A percentile compares a stretch with the other conserved stretches of the same genome.
Evolutionary conservation across 2,888 invertebrate species (phyloP).

Genomic region (Hypselothyrea guttata): DNA sequence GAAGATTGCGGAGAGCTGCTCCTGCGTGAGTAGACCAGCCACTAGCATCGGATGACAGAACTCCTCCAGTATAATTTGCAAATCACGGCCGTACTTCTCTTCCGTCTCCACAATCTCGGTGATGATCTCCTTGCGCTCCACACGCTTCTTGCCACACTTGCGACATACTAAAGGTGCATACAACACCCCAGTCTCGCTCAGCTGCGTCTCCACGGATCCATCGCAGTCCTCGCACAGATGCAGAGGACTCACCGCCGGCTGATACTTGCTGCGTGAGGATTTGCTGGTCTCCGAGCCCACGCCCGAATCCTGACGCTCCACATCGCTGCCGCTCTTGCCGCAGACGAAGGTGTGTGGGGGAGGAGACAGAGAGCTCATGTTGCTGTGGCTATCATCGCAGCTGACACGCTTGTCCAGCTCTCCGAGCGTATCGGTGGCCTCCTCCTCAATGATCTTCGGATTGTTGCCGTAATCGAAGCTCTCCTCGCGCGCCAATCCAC

Average conservation of each 20-base stretch:
- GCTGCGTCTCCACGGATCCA: slow-evolving; percentile 88
- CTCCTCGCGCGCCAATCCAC: slow-evolving; percentile 88
- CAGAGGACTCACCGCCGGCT: slow-evolving; percentile 84
- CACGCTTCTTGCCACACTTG: slow-evolving; percentile 93
- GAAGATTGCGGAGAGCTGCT: slow-evolving; percentile 95
- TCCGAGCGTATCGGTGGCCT: slow-evolving; percentile 85
- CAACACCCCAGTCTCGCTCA: slow-evolving; percentile 88
- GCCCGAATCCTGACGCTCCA: slow-evolving; percentile 95
- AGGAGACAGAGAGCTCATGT: slow-evolving; percentile 84
- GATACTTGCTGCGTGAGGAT: slow-evolving; percentile 89
- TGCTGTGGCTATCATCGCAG: slow-evolving; percentile 88
- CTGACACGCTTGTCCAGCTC: slow-evolving; percentile 84
- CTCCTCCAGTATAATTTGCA: slow-evolving; percentile 95
- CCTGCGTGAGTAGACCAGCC: slow-evolving; percentile 94
- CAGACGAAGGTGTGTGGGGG: slow-evolving; percentile 70
- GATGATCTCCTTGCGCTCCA: slow-evolving; percentile 96
- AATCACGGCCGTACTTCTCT: slow-evolving; percentile 95
- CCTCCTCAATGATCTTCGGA: slow-evolving; percentile 84
- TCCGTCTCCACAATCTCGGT: slow-evolving; percentile 98
- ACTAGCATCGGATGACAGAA: slow-evolving; percentile 96
- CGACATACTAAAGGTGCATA: slow-evolving; percentile 92
- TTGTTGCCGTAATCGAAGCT: slow-evolving; percentile 85
- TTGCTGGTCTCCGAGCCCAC: slow-evolving; percentile 96
- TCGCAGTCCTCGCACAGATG: slow-evolving; percentile 94
- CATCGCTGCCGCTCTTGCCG: slow-evolving; percentile 84